Conservation (phyloP, 2,888 invertebrate genomes). For the Xylota sylvarum region DNA sequence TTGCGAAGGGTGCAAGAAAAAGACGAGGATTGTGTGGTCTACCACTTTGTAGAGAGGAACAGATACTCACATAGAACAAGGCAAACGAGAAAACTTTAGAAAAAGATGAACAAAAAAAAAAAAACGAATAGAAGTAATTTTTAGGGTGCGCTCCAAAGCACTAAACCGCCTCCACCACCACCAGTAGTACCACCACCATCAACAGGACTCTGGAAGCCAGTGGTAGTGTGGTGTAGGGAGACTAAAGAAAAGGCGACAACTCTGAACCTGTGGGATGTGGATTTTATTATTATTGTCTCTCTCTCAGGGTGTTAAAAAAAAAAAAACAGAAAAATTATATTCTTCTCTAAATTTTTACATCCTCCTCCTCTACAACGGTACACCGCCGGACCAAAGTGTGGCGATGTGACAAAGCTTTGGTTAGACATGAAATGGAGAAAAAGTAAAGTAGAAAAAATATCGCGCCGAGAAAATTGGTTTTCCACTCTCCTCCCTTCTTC, state of each 20-base stretch:
- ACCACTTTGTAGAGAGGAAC: slow-evolving; percentile 33
- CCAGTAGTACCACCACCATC: background rate
- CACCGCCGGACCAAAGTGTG: slow-evolving; percentile 36
- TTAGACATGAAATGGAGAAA: slow-evolving; percentile 35
- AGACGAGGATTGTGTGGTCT: slow-evolving; percentile 51
- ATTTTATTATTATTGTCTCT: slow-evolving; percentile 74
- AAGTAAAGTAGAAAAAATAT: slow-evolving; percentile 63
- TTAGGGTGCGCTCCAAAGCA: slow-evolving; percentile 25
- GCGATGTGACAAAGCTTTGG: slow-evolving; percentile 55
- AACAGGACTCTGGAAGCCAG: background rate
- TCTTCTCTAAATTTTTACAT: slow-evolving; percentile 54
- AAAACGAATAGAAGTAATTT: slow-evolving; percentile 47
- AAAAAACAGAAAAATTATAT: slow-evolving; percentile 35
- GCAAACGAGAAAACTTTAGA: slow-evolving; percentile 62
- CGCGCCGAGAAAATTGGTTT: slow-evolving; percentile 73
- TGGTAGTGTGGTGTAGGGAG: background rate
- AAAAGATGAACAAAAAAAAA: slow-evolving; percentile 41
- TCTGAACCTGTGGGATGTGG: slow-evolving; percentile 69
- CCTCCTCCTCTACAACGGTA: slow-evolving; percentile 17
- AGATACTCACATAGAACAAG: background rate
- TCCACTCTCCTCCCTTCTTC: slow-evolving; percentile 27
- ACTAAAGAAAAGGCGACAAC: slow-evolving; percentile 27
- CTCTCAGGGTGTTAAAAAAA: slow-evolving; percentile 45
- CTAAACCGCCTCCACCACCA: slow-evolving; percentile 41
- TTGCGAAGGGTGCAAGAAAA: slow-evolving; percentile 54